Base-by-base conservation (phyloP, 2,888 invertebrate species). In the Cerastis leucographa region DNA sequence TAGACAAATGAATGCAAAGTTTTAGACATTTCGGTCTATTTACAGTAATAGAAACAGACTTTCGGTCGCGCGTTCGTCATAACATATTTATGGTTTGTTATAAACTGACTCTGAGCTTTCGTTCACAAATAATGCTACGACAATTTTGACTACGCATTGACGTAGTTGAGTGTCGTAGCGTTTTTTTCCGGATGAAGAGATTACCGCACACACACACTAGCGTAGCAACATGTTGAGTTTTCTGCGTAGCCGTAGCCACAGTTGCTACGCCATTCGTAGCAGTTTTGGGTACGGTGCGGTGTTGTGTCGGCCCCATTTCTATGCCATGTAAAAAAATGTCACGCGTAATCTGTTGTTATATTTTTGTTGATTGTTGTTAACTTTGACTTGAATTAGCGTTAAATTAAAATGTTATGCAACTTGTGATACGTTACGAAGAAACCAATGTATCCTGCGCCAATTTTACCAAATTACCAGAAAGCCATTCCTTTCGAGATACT, bases 381-480 rank as follows among this genome's bases (percentile, higher is more conserved):
- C 29, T 79, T 67, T 40, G 14, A 56, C 17, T 64, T 25, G 40
- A 49, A 46, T 69, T 65, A 25, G 7, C 35, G 54, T 68, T 42
- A 0, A 42, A 64, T 64, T 40, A 56, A 0, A 75, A 81, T 68
- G 72, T 68, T 68, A 44, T 42, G 22, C 4, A 74, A 81, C 46
- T 69, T 76, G 2, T 77, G 54, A 61, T 73, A 73, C 0, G 54
- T 14, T 59, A 67, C 40, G 17, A 67, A 9, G 19, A 70, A 74
- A 66, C 70, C 54, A 65, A 76, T 68, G 51, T 76, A 77, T 65
- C 56, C 65, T 77, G 67, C 44, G 69, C 62, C 67, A 87, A 81
- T 85, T 85, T 88, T 56, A 17, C 46, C 22, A 79, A 81, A 87
- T 84, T 77, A 85, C 77, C 68, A 49, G 78, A 76, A 80, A 69